Evolutionary conservation across 2,888 invertebrate species (phyloP).

Genomic region (Hypomecis atomaria): DNA sequence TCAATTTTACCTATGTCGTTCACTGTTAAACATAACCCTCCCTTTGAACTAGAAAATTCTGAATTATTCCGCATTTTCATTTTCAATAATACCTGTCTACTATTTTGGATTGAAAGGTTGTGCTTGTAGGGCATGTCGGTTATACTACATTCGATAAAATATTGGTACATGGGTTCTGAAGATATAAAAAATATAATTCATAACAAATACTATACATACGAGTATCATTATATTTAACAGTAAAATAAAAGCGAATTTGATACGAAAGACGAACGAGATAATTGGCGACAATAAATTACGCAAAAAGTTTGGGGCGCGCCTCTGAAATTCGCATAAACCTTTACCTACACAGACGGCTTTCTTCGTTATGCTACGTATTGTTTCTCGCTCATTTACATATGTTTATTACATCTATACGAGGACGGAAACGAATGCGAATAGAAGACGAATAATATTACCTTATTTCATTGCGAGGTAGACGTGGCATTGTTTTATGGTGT

Average conservation of each 20-base stretch:
- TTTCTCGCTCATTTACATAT: constrained; percentile 42
- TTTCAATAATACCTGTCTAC: too few relatives aligned
- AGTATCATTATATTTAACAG: constrained; percentile 14
- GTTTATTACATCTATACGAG: constrained; percentile 26
- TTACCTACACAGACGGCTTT: constrained; percentile 30
- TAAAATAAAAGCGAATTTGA: constrained; percentile 29
- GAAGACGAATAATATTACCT: constrained; percentile 6
- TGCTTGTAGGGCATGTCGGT: too few relatives aligned
- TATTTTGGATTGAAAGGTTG: too few relatives aligned
- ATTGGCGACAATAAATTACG: constrained; percentile 40
- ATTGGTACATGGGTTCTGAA: too few relatives aligned
- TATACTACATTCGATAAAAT: too few relatives aligned
- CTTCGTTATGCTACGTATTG: constrained; percentile 32
- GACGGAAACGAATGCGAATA: constrained; percentile 12
- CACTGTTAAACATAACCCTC: background rate
- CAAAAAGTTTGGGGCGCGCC: constrained; percentile 25
- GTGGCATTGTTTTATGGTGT: constrained; percentile 1
- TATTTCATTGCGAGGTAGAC: constrained; percentile 5
- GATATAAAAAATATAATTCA: too few relatives aligned
- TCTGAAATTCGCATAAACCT: constrained; percentile 26
- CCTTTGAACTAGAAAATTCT: too few relatives aligned
- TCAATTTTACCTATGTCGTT: constrained; percentile 13
- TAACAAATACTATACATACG: too few relatives aligned
- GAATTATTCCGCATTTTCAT: too few relatives aligned
- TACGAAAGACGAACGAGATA: constrained; percentile 29